Conservation (phyloP, 1,140 invertebrate genomes). For the Olivierus martensii region DNA sequence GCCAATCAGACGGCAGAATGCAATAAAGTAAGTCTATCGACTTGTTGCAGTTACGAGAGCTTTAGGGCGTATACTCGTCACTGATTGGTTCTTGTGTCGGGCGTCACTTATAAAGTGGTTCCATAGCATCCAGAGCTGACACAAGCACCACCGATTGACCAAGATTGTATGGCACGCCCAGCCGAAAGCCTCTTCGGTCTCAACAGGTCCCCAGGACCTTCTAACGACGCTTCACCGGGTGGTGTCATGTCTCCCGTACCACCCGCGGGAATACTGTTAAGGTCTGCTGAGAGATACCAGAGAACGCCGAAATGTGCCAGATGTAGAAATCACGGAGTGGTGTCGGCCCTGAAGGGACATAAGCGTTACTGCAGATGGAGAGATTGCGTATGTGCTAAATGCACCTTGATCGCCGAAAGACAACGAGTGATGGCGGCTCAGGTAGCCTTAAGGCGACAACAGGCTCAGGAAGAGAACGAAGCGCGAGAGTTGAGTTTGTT, state of each 20-base stretch:
- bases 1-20: no score
- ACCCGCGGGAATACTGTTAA: constrained; percentile 38
- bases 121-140: no score
- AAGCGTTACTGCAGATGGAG: constrained; percentile 95
- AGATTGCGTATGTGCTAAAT: constrained; percentile 94
- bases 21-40: no score
- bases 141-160: no score
- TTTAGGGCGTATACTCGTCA: no score
- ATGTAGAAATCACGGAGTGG: constrained; percentile 95
- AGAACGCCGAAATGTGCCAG: constrained; percentile 97
- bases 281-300: constrained; percentile 80
- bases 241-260: constrained; percentile 3
- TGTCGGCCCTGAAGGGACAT: constrained; percentile 90
- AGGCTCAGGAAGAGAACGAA: constrained; percentile 85
- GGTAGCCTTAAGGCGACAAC: constrained; percentile 64
- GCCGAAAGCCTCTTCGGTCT: no score
- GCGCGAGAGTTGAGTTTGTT: constrained; percentile 81
- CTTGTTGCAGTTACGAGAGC: no score
- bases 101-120: no score
- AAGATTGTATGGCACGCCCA: no score
- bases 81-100: no score
- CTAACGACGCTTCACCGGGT: no score
- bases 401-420: constrained; percentile 93
- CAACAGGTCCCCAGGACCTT: no score
- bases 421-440: constrained; percentile 96